Evolutionary conservation across 2,113 vertebrate genomes (phyloP).

Genomic region (Tenebrosternarchus preto): DNA sequence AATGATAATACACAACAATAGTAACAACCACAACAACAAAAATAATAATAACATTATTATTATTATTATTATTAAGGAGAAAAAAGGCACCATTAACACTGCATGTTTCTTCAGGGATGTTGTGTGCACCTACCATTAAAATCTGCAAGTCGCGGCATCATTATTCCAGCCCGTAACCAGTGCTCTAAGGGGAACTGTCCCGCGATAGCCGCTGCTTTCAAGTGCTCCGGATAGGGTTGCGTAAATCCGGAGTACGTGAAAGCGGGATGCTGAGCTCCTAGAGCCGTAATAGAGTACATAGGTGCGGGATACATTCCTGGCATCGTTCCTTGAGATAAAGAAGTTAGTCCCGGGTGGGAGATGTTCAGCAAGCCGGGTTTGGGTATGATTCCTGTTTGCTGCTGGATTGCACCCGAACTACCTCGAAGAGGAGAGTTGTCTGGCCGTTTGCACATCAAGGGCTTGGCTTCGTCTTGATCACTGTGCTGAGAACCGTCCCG

Average conservation of each 20-base stretch:
- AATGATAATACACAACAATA: too few relatives aligned
- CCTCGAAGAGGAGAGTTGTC: constrained; percentile 67
- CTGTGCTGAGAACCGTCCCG: constrained; percentile 37
- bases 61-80: neutral
- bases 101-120: too few relatives aligned
- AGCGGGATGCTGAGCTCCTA: constrained; percentile 71
- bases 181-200: constrained; percentile 73
- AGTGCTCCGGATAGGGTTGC: constrained; percentile 75
- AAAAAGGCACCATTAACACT: too few relatives aligned
- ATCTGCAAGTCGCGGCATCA: constrained; percentile 74
- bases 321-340: constrained; percentile 65
- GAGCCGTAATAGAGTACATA: constrained; percentile 70
- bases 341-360: constrained; percentile 63
- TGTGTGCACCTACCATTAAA: constrained; percentile 62
- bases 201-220: constrained; percentile 69
- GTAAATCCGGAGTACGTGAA: constrained; percentile 70
- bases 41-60: constrained; percentile 2
- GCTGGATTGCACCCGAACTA: constrained; percentile 42
- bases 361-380: constrained; percentile 67
- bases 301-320: constrained; percentile 68
- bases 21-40: neutral
- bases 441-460: constrained; percentile 58
- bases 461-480: constrained; percentile 56
- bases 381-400: constrained; percentile 58
- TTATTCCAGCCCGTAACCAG: constrained; percentile 78